These are phyloP conservation scores for Propithecus deckenii DNA, from an alignment of 2,797 vertebrate species.

Conservation along the genomic window DNA sequence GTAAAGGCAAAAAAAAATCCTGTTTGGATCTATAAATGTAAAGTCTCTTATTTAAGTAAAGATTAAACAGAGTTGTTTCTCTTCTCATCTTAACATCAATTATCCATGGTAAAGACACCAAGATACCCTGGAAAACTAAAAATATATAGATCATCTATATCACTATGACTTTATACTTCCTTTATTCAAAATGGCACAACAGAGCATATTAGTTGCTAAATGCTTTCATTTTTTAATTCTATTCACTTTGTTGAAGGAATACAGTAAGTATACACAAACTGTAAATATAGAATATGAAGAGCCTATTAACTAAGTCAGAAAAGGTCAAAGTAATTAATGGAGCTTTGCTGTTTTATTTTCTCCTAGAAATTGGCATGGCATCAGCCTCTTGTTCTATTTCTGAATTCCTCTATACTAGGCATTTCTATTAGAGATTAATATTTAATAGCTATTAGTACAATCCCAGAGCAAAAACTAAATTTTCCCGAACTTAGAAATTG, in stretches of 20 bases:
- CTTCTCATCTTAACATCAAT: not conserved
- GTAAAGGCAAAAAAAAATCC: not conserved
- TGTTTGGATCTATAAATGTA: not conserved
- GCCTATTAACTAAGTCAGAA: not conserved
- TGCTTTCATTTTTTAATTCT: not conserved
- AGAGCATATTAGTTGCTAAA: not conserved
- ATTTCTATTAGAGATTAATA: not conserved
- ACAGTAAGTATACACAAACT: not conserved
- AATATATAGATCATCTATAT: not conserved
- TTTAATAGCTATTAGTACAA: not conserved
- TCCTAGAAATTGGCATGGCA: not conserved
- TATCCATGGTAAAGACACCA: not conserved
- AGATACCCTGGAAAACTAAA: not conserved
- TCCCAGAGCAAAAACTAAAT: not conserved
- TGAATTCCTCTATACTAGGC: not conserved
- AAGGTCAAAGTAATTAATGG: not conserved
- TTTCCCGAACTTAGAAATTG: not conserved
- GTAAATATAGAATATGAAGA: not conserved
- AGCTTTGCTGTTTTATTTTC: not conserved
- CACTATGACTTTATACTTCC: not conserved
- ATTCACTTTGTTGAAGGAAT: not conserved
- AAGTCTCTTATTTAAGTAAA: not conserved
- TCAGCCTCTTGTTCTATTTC: not conserved
- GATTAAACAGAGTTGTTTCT: not conserved
- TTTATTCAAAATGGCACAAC: not conserved